A percentile compares a stretch with the other conserved stretches of the same genome.
Evolutionary conservation across 2,888 invertebrate genomes (phyloP).

Genomic region (Fragum fragum): DNA sequence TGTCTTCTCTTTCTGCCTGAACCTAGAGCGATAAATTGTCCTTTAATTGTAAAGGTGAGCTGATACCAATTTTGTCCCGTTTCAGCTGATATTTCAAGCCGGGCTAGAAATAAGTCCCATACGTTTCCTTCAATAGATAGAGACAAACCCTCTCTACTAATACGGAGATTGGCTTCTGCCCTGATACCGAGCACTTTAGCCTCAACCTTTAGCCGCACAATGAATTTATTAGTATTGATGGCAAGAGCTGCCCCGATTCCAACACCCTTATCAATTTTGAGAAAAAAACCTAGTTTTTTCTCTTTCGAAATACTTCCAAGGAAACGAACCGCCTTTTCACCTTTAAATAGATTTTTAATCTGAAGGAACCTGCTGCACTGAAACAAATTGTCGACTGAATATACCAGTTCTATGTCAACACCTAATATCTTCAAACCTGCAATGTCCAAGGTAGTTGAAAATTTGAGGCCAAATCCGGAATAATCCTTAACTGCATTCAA

Average conservation of each 20-base stretch:
- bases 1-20: constrained; percentile 27
- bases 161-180: constrained; percentile 35
- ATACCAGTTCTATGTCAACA: constrained; percentile 43
- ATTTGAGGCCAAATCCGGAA: constrained; percentile 34
- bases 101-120: constrained; percentile 46
- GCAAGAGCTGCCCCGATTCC: constrained; percentile 29
- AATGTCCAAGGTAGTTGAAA: background rate
- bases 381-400: constrained; percentile 22
- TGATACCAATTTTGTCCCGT: constrained; percentile 44
- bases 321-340: constrained; percentile 35
- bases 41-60: constrained; percentile 43
- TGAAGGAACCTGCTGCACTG: constrained; percentile 47
- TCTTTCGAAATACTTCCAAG: background rate
- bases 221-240: background rate
- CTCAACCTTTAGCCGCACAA: constrained; percentile 28
- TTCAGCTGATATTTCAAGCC: constrained; percentile 34
- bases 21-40: constrained; percentile 45
- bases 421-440: constrained; percentile 21
- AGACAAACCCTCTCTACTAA: constrained; percentile 30
- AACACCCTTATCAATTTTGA: background rate
- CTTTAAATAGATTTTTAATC: constrained; percentile 39
- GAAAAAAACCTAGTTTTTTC: constrained; percentile 25
- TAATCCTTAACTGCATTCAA: background rate
- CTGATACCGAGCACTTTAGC: constrained; percentile 37
- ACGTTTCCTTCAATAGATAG: constrained; percentile 42